Evolutionary conservation across 2,797 vertebrate species (phyloP), one percentile per base, ranked within the genome.

Genomic region (Alfaro cultratus): DNA sequence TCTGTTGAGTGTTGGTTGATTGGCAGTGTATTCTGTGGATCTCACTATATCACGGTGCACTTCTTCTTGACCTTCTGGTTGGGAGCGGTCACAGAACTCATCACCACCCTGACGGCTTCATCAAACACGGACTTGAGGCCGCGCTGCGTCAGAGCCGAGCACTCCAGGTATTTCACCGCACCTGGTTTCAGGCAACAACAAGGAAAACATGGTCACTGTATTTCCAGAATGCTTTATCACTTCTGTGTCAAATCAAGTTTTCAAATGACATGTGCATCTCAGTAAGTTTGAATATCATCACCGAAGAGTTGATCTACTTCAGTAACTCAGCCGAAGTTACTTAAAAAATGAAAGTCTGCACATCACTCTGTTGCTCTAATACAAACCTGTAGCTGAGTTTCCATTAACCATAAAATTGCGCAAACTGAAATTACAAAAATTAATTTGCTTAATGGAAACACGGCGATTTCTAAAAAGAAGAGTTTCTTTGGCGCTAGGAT

Each of bases 81-180:
- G 96, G 98, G 98, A 82, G 97, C 93, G 0, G 97, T 97, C 5
- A 97, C 97, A 13, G 98, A 97, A 93, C 97, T 97, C 72, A 99
- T 96, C 12, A 98, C 98, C 0, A 98, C 98, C 86, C 97, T 94
- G 83, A 99, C 99, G 47, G 98, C 98, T 95, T 99, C 98, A 0
- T 99, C 97, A 49, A 99, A 99, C 95, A 99, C 97, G 10, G 64
- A 41, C 36, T 41, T 68, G 36, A 68, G 36, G 36, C 64, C 64
- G 10, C 15, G 36, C 36, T 99, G 98, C 0, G 98, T 99, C 85
- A 99, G 94, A 53, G 98, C 98, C 0, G 98, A 99, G 94, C 98
- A 99, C 91, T 99, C 98, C 84, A 99, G 96, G 88, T 99, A 99
- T 82, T 99, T 99, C 77, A 99, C 98, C 4, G 98, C 96, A 82